Conservation (phyloP, 1,140 invertebrate genomes). For the Drosophila lini region DNA sequence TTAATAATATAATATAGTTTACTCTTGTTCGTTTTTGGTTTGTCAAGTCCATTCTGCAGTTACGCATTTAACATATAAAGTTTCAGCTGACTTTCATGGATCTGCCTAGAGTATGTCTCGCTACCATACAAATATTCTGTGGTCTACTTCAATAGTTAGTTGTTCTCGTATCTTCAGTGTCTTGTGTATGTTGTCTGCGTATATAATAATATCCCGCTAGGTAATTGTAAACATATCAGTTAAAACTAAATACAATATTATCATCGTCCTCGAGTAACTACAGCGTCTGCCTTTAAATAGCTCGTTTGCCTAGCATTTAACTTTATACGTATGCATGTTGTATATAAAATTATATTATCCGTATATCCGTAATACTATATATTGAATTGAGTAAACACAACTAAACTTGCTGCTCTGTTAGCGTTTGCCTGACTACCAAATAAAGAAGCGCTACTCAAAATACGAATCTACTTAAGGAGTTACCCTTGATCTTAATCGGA, state of each 20-base stretch:
- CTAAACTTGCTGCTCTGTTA: slow-evolving; percentile 47
- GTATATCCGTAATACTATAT: slow-evolving; percentile 56
- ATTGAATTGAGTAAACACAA: slow-evolving; percentile 54
- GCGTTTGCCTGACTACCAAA: slow-evolving; percentile 53
- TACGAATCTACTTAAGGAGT: slow-evolving; percentile 37
- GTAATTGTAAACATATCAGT: slow-evolving; percentile 64
- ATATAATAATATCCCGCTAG: slow-evolving; percentile 78
- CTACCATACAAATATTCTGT: slow-evolving; percentile 56
- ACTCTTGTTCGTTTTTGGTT: slow-evolving; percentile 43
- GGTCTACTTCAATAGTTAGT: slow-evolving; percentile 59
- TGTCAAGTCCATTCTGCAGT: slow-evolving; percentile 69
- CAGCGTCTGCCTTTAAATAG: slow-evolving; percentile 80
- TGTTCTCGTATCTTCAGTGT: slow-evolving; percentile 38
- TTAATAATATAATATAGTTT: slow-evolving; percentile 58
- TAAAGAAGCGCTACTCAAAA: slow-evolving; percentile 62
- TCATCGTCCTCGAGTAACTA: slow-evolving; percentile 69
- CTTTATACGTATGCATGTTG: slow-evolving; percentile 57
- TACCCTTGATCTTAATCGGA: slow-evolving; percentile 27
- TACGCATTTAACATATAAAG: slow-evolving; percentile 63
- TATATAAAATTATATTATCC: slow-evolving; percentile 73
- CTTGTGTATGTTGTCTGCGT: slow-evolving; percentile 56
- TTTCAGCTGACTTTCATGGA: slow-evolving; percentile 58
- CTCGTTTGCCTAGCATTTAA: slow-evolving; percentile 63
- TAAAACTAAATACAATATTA: slow-evolving; percentile 74
- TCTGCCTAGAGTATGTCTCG: slow-evolving; percentile 47